Base-by-base conservation (phyloP, 2,113 vertebrate genomes). In the Phyllopteryx taeniolatus region DNA sequence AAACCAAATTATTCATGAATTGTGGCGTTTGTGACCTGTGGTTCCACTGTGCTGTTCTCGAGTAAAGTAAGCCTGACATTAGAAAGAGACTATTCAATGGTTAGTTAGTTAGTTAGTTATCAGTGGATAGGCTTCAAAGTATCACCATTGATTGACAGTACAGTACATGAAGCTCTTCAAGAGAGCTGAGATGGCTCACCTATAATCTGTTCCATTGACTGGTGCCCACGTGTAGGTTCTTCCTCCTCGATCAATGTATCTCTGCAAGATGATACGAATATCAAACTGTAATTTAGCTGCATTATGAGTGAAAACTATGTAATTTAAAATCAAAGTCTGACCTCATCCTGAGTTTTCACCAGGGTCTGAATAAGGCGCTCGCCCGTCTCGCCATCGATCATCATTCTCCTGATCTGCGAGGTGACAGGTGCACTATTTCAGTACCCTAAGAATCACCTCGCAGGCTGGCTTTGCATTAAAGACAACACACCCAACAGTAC, bases 341-440 rank as follows among this genome's bases (percentile, higher is more conserved):
- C 98, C 96, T 99, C 97, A 92, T 99, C 98, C 75, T 96, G 96
- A 84, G 95, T 96, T 90, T 99, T 99, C 79, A 99, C 96, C 72
- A 99, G 87, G 0, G 97, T 99, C 81, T 94, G 80, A 86, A 99
- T 96, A n/a, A 94, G 96, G 73, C 86, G 93, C 82, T 96, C 94
- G n/a, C 96, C 98, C 51, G 91, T 96, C 83, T 95, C 93, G 44
- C 95, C 95, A 76, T 99, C 96, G 65, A 99, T 99, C 98, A 99
- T 98, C 91, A 94, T 94, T 87, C 85, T 96, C 82, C 97, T 93
- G 89, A 99, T 99, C 98, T 99, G 76, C 4, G 76, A 11, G 71
- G 33, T 56, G 2, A 76, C 31, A 73, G 9, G 69, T 8, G 19
- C 11, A 67, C 35, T 62, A 22, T 57, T 10, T 73, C 68, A 74